Base-by-base conservation (phyloP, 2,113 vertebrate species). In the Glaucidium brasilianum region DNA sequence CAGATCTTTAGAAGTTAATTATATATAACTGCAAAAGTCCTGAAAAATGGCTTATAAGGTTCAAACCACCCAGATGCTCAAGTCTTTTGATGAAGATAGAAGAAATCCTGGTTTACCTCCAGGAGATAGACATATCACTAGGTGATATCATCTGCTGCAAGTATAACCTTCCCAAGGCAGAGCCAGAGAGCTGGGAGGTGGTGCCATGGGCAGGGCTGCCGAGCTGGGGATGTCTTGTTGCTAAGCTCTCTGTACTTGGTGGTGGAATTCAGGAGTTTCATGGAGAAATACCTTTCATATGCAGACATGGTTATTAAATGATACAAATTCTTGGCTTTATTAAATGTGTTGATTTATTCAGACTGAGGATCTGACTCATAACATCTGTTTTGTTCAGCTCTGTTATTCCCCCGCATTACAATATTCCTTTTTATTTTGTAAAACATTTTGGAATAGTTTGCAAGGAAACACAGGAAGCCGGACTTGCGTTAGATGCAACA, bases 201-300 rank as follows among this genome's bases (percentile, higher is more conserved):
- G 22, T 37, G 27, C 34, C 1, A 0, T 7, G 55, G 35, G 77
- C 7, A 72, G n/a, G 52, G n/a, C 11, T 63, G 1, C 7, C 3
- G 53, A 39, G 43, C 72, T 23, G 39, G 39, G 18, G 26, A 3
- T 41, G 20, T 26, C 32, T 32, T 35, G 53, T 49, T 77, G 58
- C 37, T 67, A n/a, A 58, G 35, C 23, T 29, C 45, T 62, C 19
- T 56, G 15, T 7, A 5, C 29, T 32, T 25, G 13, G 5, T 62
- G 45, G 32, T 58, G 50, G n/a, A 77, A 12, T 43, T 68, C 22
- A 53, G 76, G 37, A 90, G 13, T 30, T 62, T n/a, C 22, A 5
- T 16, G 52, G 68, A 62, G 41, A 69, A n/a, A 56, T 29, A 45
- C 4, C 16, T 80, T 73, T 39, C 59, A 11, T 30, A 13, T 13